Percentiles rank a stretch among this genome's conserved stretches.
These are phyloP conservation scores for Cantharis rustica DNA, from an alignment of 2,888 invertebrate genomes.

Conservation along the genomic window DNA sequence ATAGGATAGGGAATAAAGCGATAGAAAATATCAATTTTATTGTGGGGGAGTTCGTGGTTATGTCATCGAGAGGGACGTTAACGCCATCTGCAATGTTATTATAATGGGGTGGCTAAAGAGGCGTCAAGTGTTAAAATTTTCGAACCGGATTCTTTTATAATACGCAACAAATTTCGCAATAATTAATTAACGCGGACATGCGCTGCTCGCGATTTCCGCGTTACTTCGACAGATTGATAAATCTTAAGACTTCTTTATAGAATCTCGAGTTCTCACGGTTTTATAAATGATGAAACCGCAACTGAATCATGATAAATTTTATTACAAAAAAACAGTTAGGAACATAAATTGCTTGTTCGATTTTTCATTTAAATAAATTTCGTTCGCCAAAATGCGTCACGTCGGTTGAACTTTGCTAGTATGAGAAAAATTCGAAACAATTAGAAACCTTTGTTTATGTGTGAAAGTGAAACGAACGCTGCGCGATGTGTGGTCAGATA, in stretches of 20 bases:
- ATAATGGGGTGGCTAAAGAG: constrained; percentile 7
- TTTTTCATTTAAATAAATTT: background rate
- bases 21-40: constrained; percentile 8
- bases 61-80: constrained; percentile 20
- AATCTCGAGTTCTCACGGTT: constrained; percentile 34
- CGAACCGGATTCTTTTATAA: constrained; percentile 13
- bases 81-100: constrained; percentile 25
- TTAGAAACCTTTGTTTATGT: background rate
- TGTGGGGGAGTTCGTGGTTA: constrained; percentile 10
- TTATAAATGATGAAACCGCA: constrained; percentile 11
- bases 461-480: background rate
- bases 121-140: constrained; percentile 26
- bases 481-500: background rate
- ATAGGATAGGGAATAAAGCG: constrained; percentile 8
- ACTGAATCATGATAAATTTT: constrained; percentile 1
- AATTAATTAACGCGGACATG: constrained; percentile 19
- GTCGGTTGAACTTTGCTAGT: background rate
- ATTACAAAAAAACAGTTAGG: background rate
- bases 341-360: background rate
- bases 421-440: background rate
- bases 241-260: constrained; percentile 35
- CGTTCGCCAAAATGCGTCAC: background rate
- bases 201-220: constrained; percentile 33
- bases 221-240: constrained; percentile 37
- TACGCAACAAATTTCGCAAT: constrained; percentile 2